A percentile compares a stretch with the other conserved stretches of the same genome.
These are phyloP conservation scores for Agrochola lychnidis DNA, from an alignment of 2,888 invertebrate genomes.

Conservation along the genomic window DNA sequence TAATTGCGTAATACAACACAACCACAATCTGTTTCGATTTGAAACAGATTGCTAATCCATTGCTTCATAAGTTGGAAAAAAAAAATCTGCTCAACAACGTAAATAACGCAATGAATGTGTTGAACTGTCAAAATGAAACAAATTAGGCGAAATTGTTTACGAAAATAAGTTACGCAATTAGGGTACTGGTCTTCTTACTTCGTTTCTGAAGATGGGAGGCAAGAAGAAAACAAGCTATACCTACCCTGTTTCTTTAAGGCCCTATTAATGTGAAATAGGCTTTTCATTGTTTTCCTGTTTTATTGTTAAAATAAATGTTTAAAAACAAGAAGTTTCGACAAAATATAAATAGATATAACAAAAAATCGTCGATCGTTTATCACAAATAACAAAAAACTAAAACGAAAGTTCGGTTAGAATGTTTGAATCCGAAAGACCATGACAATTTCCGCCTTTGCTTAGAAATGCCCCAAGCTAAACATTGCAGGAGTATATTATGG, in stretches of 20 bases:
- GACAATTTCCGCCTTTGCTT: neutral
- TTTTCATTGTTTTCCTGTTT: neutral
- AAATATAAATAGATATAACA: neutral
- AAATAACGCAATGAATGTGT: no score
- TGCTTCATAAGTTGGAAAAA: no score
- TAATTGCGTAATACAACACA: no score
- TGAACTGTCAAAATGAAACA: no score
- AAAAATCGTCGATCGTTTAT: no score
- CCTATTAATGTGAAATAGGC: neutral
- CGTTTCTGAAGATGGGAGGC: no score
- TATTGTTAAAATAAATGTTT: neutral
- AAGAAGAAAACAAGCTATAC: neutral
- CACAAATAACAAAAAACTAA: neutral
- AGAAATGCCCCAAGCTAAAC: neutral
- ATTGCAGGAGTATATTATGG: neutral
- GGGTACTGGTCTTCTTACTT: no score
- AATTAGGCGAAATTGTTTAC: no score
- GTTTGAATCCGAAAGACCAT: neutral
- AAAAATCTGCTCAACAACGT: no score
- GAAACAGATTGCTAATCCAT: no score
- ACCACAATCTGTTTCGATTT: no score
- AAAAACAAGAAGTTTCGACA: neutral
- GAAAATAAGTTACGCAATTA: no score
- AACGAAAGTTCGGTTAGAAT: neutral
- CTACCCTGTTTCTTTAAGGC: neutral